Conservation (phyloP, 2,888 invertebrate species). For the Oscheius myriophilus region DNA sequence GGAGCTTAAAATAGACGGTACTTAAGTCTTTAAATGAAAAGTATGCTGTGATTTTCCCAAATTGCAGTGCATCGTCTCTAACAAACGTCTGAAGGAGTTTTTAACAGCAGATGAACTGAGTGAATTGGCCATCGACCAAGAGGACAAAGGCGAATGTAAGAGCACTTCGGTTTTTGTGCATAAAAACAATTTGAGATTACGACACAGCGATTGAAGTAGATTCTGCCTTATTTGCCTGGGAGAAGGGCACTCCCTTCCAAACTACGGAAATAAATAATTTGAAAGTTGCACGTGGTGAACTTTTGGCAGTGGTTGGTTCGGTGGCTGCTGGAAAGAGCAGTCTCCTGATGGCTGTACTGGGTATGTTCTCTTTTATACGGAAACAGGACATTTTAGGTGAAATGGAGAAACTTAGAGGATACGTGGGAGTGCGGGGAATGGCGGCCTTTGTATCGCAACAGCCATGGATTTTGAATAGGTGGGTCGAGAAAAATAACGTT, state of each 20-base stretch:
- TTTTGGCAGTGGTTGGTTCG: constrained; percentile 45
- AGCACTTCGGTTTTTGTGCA: neutral
- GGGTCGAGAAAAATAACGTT: too few relatives aligned
- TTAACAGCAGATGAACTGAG: constrained; percentile 51
- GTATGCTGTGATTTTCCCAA: too few relatives aligned
- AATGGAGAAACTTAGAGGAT: constrained; percentile 73
- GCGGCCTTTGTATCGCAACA: constrained; percentile 91
- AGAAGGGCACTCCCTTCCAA: constrained; percentile 29
- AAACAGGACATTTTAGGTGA: constrained; percentile 77
- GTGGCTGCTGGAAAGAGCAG: constrained; percentile 57
- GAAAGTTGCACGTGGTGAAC: constrained; percentile 35
- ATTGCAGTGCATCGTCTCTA: constrained; percentile 62
- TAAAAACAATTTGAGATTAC: constrained; percentile 36
- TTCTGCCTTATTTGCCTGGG: constrained; percentile 44
- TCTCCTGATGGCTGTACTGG: constrained; percentile 47
- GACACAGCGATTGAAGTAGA: constrained; percentile 42
- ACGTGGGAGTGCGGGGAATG: constrained; percentile 72
- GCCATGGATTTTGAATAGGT: constrained; percentile 96
- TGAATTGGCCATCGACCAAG: constrained; percentile 34
- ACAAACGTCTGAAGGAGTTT: constrained; percentile 64
- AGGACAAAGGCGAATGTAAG: constrained; percentile 44
- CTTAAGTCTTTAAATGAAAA: too few relatives aligned
- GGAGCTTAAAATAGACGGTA: too few relatives aligned
- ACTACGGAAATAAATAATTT: constrained; percentile 38
- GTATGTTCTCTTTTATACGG: too few relatives aligned